These are phyloP conservation scores for Cephus pygmeus DNA, from an alignment of 2,888 invertebrate species.

Conservation along the genomic window DNA sequence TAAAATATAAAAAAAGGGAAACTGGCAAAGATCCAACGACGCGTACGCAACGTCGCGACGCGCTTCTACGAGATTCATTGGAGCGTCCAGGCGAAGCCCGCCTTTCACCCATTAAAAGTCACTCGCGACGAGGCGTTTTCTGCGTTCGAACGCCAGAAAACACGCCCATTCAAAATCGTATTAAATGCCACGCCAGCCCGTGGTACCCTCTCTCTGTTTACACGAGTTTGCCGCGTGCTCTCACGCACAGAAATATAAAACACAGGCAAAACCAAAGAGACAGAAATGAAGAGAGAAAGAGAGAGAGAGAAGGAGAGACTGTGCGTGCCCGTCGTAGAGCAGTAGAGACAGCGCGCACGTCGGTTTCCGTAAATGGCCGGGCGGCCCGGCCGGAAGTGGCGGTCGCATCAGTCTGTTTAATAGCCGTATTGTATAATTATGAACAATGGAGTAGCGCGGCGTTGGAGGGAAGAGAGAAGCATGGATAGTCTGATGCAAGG, in stretches of 20 bases:
- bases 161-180: slow-evolving; percentile 40
- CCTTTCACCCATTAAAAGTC: slow-evolving; percentile 51
- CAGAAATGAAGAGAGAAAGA: slow-evolving; percentile 18
- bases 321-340: slow-evolving; percentile 24
- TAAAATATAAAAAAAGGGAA: not conserved
- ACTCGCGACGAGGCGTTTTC: slow-evolving; percentile 43
- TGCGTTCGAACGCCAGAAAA: slow-evolving; percentile 34
- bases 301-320: slow-evolving; percentile 12
- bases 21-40: not conserved
- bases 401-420: slow-evolving; percentile 66
- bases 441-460: slow-evolving; percentile 51
- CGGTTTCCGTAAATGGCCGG: slow-evolving; percentile 58
- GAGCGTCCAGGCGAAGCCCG: slow-evolving; percentile 45
- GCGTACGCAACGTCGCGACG: slow-evolving; percentile 22
- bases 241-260: not conserved
- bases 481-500: slow-evolving; percentile 5
- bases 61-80: slow-evolving; percentile 48
- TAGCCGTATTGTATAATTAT: slow-evolving; percentile 66
- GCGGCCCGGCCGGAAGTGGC: slow-evolving; percentile 57
- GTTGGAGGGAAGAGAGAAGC: slow-evolving; percentile 35
- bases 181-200: slow-evolving; percentile 5
- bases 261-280: not conserved
- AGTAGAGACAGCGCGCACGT: slow-evolving; percentile 43
- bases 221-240: not conserved
- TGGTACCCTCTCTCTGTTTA: not conserved